Conservation (phyloP, 2,888 invertebrate genomes). For the Lasius fuliginosus region DNA sequence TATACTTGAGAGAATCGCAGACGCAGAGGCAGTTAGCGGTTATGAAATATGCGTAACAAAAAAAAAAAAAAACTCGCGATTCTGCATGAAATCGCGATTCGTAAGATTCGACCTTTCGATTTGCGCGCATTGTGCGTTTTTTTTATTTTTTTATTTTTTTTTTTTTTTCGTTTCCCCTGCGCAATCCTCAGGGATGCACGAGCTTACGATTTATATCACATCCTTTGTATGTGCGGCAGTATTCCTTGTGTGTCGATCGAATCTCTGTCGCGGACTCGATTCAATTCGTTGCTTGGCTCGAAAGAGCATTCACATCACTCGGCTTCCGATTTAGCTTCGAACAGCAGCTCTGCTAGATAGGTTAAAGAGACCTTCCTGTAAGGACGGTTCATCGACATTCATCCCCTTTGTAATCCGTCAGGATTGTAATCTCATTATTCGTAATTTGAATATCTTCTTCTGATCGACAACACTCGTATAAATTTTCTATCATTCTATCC, state of each 20-base stretch:
- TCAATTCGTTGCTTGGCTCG: slow-evolving; percentile 35
- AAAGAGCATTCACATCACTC: slow-evolving; percentile 7
- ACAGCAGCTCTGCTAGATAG: neutral
- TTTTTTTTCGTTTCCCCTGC: neutral
- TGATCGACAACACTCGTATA: neutral
- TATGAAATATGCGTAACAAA: slow-evolving; percentile 36
- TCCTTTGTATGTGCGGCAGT: slow-evolving; percentile 82
- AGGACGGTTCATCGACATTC: slow-evolving; percentile 22
- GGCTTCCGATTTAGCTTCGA: slow-evolving; percentile 9
- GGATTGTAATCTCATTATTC: neutral
- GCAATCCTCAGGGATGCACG: neutral
- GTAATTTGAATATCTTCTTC: neutral
- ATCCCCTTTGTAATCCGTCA: neutral
- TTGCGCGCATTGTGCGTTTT: slow-evolving; percentile 7
- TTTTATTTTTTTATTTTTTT: neutral
- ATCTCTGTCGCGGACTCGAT: slow-evolving; percentile 27
- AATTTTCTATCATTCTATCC: neutral
- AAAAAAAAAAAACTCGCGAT: slow-evolving; percentile 16
- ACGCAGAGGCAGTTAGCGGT: slow-evolving; percentile 49
- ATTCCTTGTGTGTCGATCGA: slow-evolving; percentile 66
- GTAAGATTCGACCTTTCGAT: slow-evolving; percentile 39
- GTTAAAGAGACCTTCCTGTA: slow-evolving; percentile 8
- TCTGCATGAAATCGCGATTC: slow-evolving; percentile 22
- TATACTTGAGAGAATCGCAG: slow-evolving; percentile 51
- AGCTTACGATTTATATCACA: slow-evolving; percentile 82